These are phyloP conservation scores for Liodrosophila aerea DNA, from an alignment of 2,888 invertebrate genomes.

Conservation along the genomic window DNA sequence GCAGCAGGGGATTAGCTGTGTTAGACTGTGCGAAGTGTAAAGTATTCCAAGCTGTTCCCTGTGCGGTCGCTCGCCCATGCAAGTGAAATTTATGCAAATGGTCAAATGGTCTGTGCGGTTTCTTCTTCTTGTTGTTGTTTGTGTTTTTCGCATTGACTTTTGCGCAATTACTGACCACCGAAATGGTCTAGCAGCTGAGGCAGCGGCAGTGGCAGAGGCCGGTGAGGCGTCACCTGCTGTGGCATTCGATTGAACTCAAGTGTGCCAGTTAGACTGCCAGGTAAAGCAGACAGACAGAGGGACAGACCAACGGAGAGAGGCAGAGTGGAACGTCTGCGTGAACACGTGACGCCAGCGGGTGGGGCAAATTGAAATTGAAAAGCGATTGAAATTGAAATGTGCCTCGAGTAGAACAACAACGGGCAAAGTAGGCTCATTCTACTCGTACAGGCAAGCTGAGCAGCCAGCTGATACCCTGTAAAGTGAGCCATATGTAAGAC, in stretches of 20 bases:
- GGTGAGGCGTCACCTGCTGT: slow-evolving; percentile 65
- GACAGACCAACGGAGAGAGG: slow-evolving; percentile 2
- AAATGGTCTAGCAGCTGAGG: no score
- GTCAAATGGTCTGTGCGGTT: slow-evolving; percentile 46
- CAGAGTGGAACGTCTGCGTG: slow-evolving; percentile 4
- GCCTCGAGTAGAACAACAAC: slow-evolving; percentile 22
- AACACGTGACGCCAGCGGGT: slow-evolving; percentile 61
- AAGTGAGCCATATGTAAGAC: neutral
- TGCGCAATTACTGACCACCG: slow-evolving; percentile 61
- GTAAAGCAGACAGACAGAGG: slow-evolving; percentile 12
- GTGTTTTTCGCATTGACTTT: slow-evolving; percentile 17
- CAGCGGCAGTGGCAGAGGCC: no score
- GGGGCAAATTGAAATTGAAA: slow-evolving; percentile 57
- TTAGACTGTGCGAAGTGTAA: neutral
- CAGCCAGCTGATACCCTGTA: slow-evolving; percentile 6
- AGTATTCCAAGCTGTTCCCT: slow-evolving; percentile 12
- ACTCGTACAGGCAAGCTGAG: neutral
- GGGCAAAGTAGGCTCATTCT: slow-evolving; percentile 5
- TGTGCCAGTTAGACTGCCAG: slow-evolving; percentile 64
- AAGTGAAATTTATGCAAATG: slow-evolving; percentile 75
- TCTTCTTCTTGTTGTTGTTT: slow-evolving; percentile 17
- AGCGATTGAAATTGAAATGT: slow-evolving; percentile 59
- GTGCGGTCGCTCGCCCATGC: slow-evolving; percentile 37
- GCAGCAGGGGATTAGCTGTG: no score
- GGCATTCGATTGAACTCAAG: slow-evolving; percentile 72